A percentile compares a stretch with the other conserved stretches of the same genome.
phyloP scores from a whole-genome alignment of 53 echinoderm and acorn worm species.

The Holothuria scabra region DNA sequence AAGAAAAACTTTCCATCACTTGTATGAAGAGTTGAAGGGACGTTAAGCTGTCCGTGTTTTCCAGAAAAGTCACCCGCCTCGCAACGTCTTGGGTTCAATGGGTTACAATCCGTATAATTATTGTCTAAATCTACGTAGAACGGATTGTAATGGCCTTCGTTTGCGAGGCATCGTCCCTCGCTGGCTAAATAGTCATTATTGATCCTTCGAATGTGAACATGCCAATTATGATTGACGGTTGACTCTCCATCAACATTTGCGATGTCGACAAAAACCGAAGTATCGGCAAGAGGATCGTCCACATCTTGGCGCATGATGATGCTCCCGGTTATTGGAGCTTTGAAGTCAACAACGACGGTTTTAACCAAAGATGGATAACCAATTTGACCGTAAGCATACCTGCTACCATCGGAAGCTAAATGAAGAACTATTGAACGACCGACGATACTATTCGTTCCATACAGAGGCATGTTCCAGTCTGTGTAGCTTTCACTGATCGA shows the following conservation, averaged over 20 bases:
- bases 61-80: slow-evolving; percentile 85
- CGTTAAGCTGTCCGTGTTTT: slow-evolving; percentile 69
- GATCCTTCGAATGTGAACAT: slow-evolving; percentile 70
- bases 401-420: slow-evolving; percentile 41
- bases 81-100: slow-evolving; percentile 72
- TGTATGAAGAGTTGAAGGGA: slow-evolving; percentile 58
- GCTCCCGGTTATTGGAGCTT: slow-evolving; percentile 77
- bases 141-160: slow-evolving; percentile 85
- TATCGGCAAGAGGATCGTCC: slow-evolving; percentile 83
- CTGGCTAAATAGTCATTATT: slow-evolving; percentile 68
- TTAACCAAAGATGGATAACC: slow-evolving; percentile 78
- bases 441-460: slow-evolving; percentile 78
- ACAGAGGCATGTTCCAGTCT: slow-evolving; percentile 93
- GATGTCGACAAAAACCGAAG: slow-evolving; percentile 81
- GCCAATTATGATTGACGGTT: slow-evolving; percentile 88
- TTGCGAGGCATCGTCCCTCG: slow-evolving; percentile 64
- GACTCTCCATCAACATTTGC: slow-evolving; percentile 75
- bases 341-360: slow-evolving; percentile 75
- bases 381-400: slow-evolving; percentile 81
- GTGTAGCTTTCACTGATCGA: slow-evolving; percentile 48
- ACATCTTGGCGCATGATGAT: slow-evolving; percentile 77
- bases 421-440: slow-evolving; percentile 90
- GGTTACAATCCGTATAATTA: slow-evolving; percentile 65
- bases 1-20: slow-evolving; percentile 81
- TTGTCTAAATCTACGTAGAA: slow-evolving; percentile 71